Base-by-base conservation (phyloP, 2,888 invertebrate genomes). In the Ornithoptera alexandrae region DNA sequence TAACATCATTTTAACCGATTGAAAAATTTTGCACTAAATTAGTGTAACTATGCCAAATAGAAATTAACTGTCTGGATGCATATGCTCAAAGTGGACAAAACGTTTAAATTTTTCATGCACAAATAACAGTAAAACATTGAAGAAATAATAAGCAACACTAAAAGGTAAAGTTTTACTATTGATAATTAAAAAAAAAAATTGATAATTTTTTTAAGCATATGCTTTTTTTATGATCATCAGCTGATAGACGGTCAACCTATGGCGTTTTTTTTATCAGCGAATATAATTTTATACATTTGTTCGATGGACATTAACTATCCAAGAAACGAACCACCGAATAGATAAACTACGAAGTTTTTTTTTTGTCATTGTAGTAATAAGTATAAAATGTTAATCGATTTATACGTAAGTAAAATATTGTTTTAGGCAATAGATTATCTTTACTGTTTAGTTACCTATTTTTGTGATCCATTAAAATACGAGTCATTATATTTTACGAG, bases 401-500 rank as follows among this genome's bases (percentile, higher is more conserved):
- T 70, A 69, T 62, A 59, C 46, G 30, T 66, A 70, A 58, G 56
- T 65, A 17, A 63, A 53, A 57, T 70, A 67, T 15, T 60, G 67
- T 67, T 70, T 70, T 65, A 70, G 39, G 58, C 63, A 63, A 70
- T 69, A 69, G 46, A 69, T 66, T 42, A 62, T 65, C 22, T 70
- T 59, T 69, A 70, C 74, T 67, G 62, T 72, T 75, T 72, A 79
- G 81, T 81, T 84, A 83, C 82, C 81, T 74, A 75, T 73, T 73
- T 70, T 77, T 81, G 81, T 83, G 81, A 84, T 85, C 78, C 78
- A 79, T 75, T 78, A 78, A 72, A 73, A 75, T 75, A 74, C 68
- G 67, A 70, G 75, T 76, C 76, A 76, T 63, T 69, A 42, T 56
- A 74, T 75, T 77, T 76, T 75, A 77, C 76, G 7, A 22, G 17